Base-by-base conservation (phyloP, 2,797 vertebrate species). In the Eupleurogrammus muticus region DNA sequence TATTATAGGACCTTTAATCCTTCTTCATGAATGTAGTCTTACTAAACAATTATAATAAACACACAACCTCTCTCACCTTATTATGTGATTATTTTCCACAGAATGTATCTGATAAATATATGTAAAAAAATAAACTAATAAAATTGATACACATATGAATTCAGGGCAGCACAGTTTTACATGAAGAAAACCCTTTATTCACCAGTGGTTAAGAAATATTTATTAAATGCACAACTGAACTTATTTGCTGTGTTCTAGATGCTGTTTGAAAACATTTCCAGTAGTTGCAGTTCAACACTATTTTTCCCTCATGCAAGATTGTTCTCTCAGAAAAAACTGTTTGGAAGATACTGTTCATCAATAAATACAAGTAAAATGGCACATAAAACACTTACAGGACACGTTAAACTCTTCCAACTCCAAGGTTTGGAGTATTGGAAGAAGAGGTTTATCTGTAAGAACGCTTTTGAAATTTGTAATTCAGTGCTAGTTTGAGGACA, bases 351-450 rank as follows among this genome's bases (percentile, higher is more conserved):
- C 51, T 66, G 19, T 0, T 62, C 21, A 72, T 69, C 24, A 66
- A 86, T 86, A 86, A 87, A 87, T 87, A 73, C 59, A 78, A 58
- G 48, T 28, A 17, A 73, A 73, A 64, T 69, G 56, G 67, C 73
- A 86, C 73, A 82, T 46, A 23, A 10, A 75, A 75, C 56, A 62
- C 55, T 68, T 5, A 40, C 0, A 54, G 17, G 60, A 73, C 32
- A 51, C 35, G 28, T 34, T 28, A 54, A 54, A 52, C 63, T 32
- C 48, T 63, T 59, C 51, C 50, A 44, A 63, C 46, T 0, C 55
- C 11, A 10, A n/a, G n/a, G n/a, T n/a, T n/a, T n/a, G n/a, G n/a
- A n/a, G n/a, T n/a, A n/a, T n/a, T n/a, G n/a, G n/a, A n/a, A n/a
- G n/a, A n/a, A n/a, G n/a, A n/a, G n/a, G n/a, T n/a, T n/a, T n/a